A percentile compares a stretch with the other conserved stretches of the same genome.
Evolutionary conservation across 2,888 invertebrate genomes (phyloP).

Genomic region (Drosophila rellima): DNA sequence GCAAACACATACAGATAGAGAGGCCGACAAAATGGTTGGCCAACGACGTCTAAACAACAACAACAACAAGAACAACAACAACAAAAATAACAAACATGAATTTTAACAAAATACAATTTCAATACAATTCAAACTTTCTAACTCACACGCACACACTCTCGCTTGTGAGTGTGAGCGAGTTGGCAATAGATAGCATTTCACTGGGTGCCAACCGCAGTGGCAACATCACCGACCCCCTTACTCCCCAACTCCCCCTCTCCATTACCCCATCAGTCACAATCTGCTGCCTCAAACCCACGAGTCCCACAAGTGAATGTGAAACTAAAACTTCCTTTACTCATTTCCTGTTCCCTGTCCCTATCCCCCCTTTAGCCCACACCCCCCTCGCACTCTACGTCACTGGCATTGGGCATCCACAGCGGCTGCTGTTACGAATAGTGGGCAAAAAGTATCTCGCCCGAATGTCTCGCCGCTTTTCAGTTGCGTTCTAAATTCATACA

Average conservation of each 20-base stretch:
- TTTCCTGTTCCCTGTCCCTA: slow-evolving; percentile 67
- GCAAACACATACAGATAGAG: slow-evolving; percentile 33
- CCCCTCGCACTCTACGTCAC: background rate
- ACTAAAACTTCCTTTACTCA: slow-evolving; percentile 84
- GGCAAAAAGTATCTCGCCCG: slow-evolving; percentile 80
- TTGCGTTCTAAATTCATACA: slow-evolving; percentile 84
- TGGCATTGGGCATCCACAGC: slow-evolving; percentile 14
- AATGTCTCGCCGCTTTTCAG: slow-evolving; percentile 77
- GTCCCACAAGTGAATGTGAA: slow-evolving; percentile 67
- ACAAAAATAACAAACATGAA: slow-evolving; percentile 81
- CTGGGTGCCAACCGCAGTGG: slow-evolving; percentile 71
- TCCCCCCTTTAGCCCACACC: background rate
- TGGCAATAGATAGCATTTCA: slow-evolving; percentile 37
- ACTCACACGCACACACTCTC: slow-evolving; percentile 57
- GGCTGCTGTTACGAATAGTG: slow-evolving; percentile 47
- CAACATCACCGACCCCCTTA: slow-evolving; percentile 50
- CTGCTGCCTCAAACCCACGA: slow-evolving; percentile 3
- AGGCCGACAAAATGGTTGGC: slow-evolving; percentile 81
- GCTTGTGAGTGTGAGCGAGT: slow-evolving; percentile 34
- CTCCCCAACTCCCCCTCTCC: slow-evolving; percentile 4
- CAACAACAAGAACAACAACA: slow-evolving; percentile 50
- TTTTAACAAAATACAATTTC: slow-evolving; percentile 84
- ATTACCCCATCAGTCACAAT: slow-evolving; percentile 8
- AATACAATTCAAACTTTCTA: slow-evolving; percentile 85
- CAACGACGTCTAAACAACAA: slow-evolving; percentile 78